phyloP scores from a whole-genome alignment of 2,113 vertebrate species.

The Pterophyllum scalare region DNA sequence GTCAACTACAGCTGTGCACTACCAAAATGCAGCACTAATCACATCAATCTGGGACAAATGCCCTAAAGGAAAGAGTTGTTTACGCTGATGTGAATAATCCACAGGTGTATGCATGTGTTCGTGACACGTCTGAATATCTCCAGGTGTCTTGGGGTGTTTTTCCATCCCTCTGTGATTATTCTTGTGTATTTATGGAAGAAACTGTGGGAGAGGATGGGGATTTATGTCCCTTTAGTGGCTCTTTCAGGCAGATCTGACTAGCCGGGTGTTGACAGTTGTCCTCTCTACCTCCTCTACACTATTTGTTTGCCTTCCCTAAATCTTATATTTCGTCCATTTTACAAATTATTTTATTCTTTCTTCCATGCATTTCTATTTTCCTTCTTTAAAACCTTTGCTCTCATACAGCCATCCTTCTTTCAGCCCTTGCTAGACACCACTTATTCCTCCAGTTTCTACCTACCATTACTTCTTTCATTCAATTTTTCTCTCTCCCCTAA shows the following conservation, averaged over 20 bases:
- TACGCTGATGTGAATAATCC: neutral
- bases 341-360: neutral
- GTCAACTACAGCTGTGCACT: neutral
- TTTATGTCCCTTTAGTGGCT: constrained; percentile 16
- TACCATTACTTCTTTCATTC: neutral
- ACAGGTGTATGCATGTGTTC: neutral
- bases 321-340: neutral
- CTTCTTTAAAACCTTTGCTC: neutral
- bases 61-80: neutral
- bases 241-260: constrained; percentile 23
- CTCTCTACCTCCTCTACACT: neutral
- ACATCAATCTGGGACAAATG: neutral
- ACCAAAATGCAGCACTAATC: neutral
- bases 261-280: constrained; percentile 28
- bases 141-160: constrained; percentile 6
- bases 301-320: neutral
- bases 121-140: constrained; percentile 16
- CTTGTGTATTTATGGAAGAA: neutral
- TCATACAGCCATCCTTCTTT: neutral
- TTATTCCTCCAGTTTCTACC: neutral
- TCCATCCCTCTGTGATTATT: neutral
- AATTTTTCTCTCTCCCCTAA: neutral
- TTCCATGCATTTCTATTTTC: neutral
- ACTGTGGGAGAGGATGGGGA: neutral
- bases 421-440: neutral